A percentile compares a stretch with the other conserved stretches of the same genome.
Conservation (phyloP, 2,113 vertebrate genomes). For the Arothron firmamentum region DNA sequence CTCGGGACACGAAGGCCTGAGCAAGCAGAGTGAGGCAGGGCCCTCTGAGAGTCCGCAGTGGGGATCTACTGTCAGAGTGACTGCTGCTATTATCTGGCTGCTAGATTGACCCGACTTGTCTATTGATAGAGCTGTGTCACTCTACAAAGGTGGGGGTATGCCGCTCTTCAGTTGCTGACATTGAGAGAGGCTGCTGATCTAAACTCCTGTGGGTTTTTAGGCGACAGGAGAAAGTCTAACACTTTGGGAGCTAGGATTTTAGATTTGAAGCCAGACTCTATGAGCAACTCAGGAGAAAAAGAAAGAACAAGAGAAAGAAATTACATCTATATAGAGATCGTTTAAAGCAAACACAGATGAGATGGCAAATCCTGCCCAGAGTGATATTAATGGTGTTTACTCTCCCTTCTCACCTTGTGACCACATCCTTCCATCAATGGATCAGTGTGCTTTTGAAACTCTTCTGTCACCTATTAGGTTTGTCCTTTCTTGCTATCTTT, state of each 20-base stretch:
- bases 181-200: constrained; percentile 36
- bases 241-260: constrained; percentile 1
- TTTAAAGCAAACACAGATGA: constrained; percentile 37
- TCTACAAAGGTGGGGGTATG: constrained; percentile 55
- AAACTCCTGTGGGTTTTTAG: constrained; percentile 16
- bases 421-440: constrained; percentile 48
- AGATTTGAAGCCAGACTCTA: not conserved
- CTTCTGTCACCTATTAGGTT: constrained; percentile 30
- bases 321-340: constrained; percentile 22
- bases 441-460: constrained; percentile 47
- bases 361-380: constrained; percentile 32
- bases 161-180: constrained; percentile 43
- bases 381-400: constrained; percentile 62
- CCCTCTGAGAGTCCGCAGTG: constrained; percentile 46
- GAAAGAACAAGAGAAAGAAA: constrained; percentile 8
- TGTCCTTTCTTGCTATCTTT: constrained; percentile 31
- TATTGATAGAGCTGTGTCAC: constrained; percentile 64
- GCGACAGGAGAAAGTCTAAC: not conserved
- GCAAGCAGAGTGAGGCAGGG: constrained; percentile 45
- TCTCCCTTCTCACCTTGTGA: constrained; percentile 51
- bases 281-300: not conserved
- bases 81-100: constrained; percentile 68
- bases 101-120: constrained; percentile 59
- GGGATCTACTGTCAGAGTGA: constrained; percentile 60
- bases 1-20: constrained; percentile 55